Evolutionary conservation across 2,888 invertebrate species (phyloP), one percentile per base, ranked within the genome.

Genomic region (Leptogaster cylindrica): DNA sequence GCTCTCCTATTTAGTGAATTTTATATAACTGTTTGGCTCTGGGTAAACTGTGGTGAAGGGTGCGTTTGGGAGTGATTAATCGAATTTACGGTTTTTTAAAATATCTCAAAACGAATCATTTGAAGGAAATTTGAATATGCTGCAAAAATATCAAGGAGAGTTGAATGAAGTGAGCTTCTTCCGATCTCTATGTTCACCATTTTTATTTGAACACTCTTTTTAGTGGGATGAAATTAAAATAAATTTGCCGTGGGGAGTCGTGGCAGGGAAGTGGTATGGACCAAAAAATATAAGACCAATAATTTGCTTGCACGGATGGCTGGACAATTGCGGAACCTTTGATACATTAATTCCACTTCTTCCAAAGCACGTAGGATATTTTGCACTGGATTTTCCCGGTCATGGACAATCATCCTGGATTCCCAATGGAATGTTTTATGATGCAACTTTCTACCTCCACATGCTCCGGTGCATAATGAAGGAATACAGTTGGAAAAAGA

Each of bases 241-340:
- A 52, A 85, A 87, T 44, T 85, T 89, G 0, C 86, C 87, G 44
- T 89, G 87, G 87, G 90, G 90, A 0, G 84, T 88, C 72, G 72
- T 90, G 18, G 82, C 88, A 1, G 89, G 86, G 1, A 90, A 89
- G 77, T 84, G 88, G 81, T 91, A 90, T 87, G 90, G 90, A 8
- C 83, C 83, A 2, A 84, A 84, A 70, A 81, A 86, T 70, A 82
- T 83, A 14, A 83, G 87, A 51, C 90, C 90, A 0, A 83, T 91
- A 67, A 76, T 92, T 25, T 87, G 87, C 1, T 74, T 91, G n/a
- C 92, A 92, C 75, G 92, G 92, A 0, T 89, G 89, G 89, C 88
- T 86, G 79, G 91, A 92, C 77, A 92, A 91, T 76, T 88, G 89
- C n/a, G 88, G 87, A 14, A 84, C 88, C 0, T 92, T 89, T 82